These are phyloP conservation scores for Puffinus mauretanicus DNA, from an alignment of 2,113 vertebrate genomes.

Conservation along the genomic window DNA sequence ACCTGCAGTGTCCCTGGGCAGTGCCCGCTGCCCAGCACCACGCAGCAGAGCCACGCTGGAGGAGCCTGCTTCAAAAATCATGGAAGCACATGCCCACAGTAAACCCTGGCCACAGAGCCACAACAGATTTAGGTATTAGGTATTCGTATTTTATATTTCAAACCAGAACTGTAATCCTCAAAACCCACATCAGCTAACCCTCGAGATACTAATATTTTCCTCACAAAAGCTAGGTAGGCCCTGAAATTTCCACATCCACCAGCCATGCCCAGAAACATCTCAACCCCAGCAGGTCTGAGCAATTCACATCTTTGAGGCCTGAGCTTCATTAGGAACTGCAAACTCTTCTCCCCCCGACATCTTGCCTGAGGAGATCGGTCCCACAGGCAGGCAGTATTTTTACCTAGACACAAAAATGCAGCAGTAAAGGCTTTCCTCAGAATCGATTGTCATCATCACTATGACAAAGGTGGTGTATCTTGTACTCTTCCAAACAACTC, in stretches of 20 bases:
- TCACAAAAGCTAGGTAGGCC: background rate
- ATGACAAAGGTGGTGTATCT: background rate
- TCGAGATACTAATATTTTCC: background rate
- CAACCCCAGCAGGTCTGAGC: background rate
- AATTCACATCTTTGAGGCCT: background rate
- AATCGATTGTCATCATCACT: background rate
- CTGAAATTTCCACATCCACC: background rate
- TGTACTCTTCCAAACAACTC: background rate
- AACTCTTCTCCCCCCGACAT: background rate
- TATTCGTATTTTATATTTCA: background rate
- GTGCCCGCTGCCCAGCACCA: background rate
- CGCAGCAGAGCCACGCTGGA: fast-evolving
- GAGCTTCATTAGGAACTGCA: background rate
- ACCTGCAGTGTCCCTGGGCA: background rate
- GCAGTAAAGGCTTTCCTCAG: background rate
- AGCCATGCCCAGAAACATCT: background rate
- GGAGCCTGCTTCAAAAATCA: background rate
- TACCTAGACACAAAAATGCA: background rate
- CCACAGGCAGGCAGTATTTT: background rate
- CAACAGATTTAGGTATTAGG: background rate
- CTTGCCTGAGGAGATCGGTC: background rate
- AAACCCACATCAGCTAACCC: background rate
- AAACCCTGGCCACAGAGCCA: background rate
- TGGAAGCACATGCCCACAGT: background rate
- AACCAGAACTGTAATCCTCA: background rate